Percentiles rank a stretch among this genome's conserved stretches.
Evolutionary conservation across 2,888 invertebrate genomes (phyloP).

Genomic region (Harpagoxenus sublaevis): DNA sequence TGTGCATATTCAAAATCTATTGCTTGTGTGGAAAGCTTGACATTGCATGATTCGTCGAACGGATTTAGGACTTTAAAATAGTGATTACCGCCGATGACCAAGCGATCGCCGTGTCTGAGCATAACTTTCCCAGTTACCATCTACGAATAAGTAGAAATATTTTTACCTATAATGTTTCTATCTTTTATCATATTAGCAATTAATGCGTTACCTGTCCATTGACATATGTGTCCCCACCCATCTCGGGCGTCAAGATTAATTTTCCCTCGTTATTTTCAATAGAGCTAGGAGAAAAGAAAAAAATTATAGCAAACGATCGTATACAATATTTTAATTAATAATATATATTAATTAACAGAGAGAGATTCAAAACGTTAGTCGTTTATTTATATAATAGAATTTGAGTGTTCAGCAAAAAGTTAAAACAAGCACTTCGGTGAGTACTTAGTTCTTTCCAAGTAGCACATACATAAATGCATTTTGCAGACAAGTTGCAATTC

Average conservation of each 20-base stretch:
- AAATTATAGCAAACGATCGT: not conserved
- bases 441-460: not conserved
- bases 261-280: slow-evolving; percentile 87
- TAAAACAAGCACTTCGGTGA: not conserved
- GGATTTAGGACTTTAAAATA: slow-evolving; percentile 88
- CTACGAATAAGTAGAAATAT: slow-evolving; percentile 71
- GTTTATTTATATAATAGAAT: not conserved
- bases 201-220: slow-evolving; percentile 86
- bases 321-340: not conserved
- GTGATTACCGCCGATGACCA: slow-evolving; percentile 88
- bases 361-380: not conserved
- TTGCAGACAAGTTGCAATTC: not conserved
- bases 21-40: slow-evolving; percentile 78
- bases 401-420: not conserved
- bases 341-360: not conserved
- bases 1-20: slow-evolving; percentile 88
- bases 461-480: not conserved
- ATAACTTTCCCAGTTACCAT: slow-evolving; percentile 84
- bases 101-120: slow-evolving; percentile 87
- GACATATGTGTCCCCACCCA: slow-evolving; percentile 87
- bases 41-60: slow-evolving; percentile 79
- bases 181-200: not conserved
- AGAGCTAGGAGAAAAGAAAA: slow-evolving; percentile 81
- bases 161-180: slow-evolving; percentile 6
- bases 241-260: slow-evolving; percentile 86